phyloP scores from a whole-genome alignment of 2,797 vertebrate species.

The Cryptoblepharus egeriae region DNA sequence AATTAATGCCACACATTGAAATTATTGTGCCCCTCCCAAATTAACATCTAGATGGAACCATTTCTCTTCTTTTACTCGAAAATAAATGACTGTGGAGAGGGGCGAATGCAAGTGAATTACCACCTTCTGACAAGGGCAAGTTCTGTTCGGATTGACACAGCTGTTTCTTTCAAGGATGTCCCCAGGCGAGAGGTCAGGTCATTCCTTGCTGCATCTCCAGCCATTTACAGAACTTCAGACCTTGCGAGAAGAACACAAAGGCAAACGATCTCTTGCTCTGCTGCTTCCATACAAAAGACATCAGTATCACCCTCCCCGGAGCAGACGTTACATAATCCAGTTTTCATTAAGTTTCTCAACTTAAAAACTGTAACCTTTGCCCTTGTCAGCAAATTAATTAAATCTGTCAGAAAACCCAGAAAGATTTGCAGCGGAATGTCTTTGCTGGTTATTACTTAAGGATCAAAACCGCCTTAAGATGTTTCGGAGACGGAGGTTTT shows the following conservation, averaged over 20 bases:
- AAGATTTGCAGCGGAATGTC: not conserved
- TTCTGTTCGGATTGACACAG: not conserved
- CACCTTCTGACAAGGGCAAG: not conserved
- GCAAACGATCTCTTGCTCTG: not conserved
- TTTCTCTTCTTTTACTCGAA: not conserved
- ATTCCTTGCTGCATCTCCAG: not conserved
- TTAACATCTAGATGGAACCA: no score
- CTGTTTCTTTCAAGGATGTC: constrained; percentile 7
- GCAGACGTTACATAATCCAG: not conserved
- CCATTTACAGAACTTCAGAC: not conserved
- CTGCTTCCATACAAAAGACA: not conserved
- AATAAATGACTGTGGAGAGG: not conserved
- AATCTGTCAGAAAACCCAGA: not conserved
- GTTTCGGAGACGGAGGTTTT: not conserved
- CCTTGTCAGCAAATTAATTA: not conserved
- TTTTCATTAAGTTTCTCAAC: not conserved
- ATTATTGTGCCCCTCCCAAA: no score
- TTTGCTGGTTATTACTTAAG: not conserved
- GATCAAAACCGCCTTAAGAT: not conserved
- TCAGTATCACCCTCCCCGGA: not conserved
- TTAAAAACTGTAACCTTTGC: not conserved
- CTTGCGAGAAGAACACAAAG: accelerated
- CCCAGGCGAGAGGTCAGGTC: not conserved
- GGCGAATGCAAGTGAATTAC: not conserved
- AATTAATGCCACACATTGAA: no score